Percentiles rank a stretch among this genome's conserved stretches.
Conservation (phyloP, 2,888 invertebrate species). For the Tinea pellionella region DNA sequence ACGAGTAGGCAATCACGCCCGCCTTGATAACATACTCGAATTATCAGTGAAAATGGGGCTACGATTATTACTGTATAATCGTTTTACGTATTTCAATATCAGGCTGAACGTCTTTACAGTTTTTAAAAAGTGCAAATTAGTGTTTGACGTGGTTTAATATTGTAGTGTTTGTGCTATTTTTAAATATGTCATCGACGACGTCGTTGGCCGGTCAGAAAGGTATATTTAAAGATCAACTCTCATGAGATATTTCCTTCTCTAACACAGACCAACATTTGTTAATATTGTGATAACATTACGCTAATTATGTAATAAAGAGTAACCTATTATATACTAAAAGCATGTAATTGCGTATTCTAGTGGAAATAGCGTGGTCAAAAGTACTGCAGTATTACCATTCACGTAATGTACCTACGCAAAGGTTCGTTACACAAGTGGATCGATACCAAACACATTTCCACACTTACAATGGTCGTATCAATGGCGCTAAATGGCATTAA, state of each 20-base stretch:
- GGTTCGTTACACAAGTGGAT: neutral
- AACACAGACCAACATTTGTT: neutral
- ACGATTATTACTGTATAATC: conserved; percentile 49
- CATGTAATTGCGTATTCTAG: neutral
- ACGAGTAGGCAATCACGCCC: conserved; percentile 22
- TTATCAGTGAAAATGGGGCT: conserved; percentile 65
- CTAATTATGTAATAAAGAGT: neutral
- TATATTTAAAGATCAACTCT: conserved; percentile 35
- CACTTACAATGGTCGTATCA: conserved; percentile 3
- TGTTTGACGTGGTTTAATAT: conserved; percentile 41
- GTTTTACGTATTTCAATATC: conserved; percentile 34
- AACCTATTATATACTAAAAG: too few relatives aligned
- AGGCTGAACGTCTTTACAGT: conserved; percentile 40
- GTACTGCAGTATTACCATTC: conserved; percentile 2
- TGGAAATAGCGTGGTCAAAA: neutral
- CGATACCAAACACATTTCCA: conserved; percentile 10
- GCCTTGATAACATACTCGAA: conserved; percentile 24
- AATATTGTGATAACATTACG: neutral
- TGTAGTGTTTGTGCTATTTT: conserved; percentile 36
- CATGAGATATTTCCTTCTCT: neutral
- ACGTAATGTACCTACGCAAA: conserved; percentile 4
- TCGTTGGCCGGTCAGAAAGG: conserved; percentile 49
- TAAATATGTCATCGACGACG: conserved; percentile 53
- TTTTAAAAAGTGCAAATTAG: conserved; percentile 34
- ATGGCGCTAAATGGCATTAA: conserved; percentile 3